These are phyloP conservation scores for Sardinella longiceps DNA, from an alignment of 2,797 vertebrate genomes.

Conservation along the genomic window DNA sequence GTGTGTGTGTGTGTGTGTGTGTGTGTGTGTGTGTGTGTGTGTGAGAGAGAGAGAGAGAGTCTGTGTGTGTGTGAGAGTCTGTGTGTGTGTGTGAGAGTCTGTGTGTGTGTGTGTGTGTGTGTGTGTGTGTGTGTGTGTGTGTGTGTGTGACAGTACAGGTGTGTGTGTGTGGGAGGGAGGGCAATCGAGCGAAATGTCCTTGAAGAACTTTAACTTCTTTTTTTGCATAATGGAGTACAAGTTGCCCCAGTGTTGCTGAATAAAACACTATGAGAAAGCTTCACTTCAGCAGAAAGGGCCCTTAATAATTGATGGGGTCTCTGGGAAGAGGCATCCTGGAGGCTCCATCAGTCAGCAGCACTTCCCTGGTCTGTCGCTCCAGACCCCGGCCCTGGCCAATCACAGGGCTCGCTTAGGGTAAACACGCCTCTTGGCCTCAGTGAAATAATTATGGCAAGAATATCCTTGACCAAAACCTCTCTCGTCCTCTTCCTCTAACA, in stretches of 20 bases:
- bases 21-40: not conserved
- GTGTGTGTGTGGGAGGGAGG: constrained; percentile 33
- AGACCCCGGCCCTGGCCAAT: constrained; percentile 75
- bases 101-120: not conserved
- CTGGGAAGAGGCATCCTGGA: constrained; percentile 30
- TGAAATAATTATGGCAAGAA: constrained; percentile 73
- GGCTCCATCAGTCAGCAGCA: constrained; percentile 50
- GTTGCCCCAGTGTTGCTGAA: constrained; percentile 52
- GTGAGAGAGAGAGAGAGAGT: constrained; percentile 41
- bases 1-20: not conserved
- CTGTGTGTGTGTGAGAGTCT: no score
- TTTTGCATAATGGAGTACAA: constrained; percentile 54
- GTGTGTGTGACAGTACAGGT: not conserved
- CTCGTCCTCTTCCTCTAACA: not conserved
- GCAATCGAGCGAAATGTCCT: constrained; percentile 58
- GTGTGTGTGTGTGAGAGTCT: not conserved
- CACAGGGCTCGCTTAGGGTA: constrained; percentile 62
- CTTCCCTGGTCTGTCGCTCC: constrained; percentile 62
- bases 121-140: no score
- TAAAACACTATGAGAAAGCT: constrained; percentile 31
- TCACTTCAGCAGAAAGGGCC: constrained; percentile 32
- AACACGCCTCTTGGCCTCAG: constrained; percentile 68
- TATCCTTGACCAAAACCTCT: constrained; percentile 30
- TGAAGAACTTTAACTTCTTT: constrained; percentile 53
- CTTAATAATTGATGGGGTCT: constrained; percentile 16